Percentiles rank a stretch among this genome's conserved stretches.
Evolutionary conservation across 2,113 vertebrate genomes (phyloP).

Genomic region (Pterocles gutturalis): DNA sequence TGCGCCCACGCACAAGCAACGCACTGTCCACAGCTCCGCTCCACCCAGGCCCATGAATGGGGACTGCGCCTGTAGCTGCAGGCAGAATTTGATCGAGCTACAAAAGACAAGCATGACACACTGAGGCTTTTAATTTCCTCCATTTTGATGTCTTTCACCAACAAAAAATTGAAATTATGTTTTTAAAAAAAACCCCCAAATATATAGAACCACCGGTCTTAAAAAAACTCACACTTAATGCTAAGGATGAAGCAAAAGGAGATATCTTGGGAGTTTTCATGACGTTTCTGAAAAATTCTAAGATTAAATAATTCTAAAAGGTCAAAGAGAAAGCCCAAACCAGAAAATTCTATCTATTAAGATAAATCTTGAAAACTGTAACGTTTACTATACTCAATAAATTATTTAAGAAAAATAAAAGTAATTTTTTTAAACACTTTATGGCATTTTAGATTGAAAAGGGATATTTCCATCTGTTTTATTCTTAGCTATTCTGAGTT

Average conservation of each 20-base stretch:
- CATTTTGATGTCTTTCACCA: not conserved
- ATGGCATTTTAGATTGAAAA: not conserved
- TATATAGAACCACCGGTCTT: not conserved
- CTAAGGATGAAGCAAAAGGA: not conserved
- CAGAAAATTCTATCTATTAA: not conserved
- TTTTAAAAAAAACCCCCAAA: not conserved
- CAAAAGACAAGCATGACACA: not conserved
- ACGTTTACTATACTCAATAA: not conserved
- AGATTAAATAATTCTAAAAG: not conserved
- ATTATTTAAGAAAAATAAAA: not conserved
- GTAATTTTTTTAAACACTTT: not conserved
- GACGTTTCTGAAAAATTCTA: not conserved
- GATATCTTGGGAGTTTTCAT: not conserved
- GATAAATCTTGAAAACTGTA: not conserved
- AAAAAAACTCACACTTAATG: not conserved
- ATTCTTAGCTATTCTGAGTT: not conserved
- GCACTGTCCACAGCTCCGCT: not conserved
- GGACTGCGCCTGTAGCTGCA: not conserved
- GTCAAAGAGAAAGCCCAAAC: not conserved
- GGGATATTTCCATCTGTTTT: not conserved
- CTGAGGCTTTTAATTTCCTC: not conserved
- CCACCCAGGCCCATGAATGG: accelerated
- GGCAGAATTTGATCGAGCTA: not conserved
- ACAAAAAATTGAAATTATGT: not conserved
- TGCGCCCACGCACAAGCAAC: accelerated